Base-by-base conservation (phyloP, 35 echinoderm and acorn worm species). In the Stichopus chloronotus region DNA sequence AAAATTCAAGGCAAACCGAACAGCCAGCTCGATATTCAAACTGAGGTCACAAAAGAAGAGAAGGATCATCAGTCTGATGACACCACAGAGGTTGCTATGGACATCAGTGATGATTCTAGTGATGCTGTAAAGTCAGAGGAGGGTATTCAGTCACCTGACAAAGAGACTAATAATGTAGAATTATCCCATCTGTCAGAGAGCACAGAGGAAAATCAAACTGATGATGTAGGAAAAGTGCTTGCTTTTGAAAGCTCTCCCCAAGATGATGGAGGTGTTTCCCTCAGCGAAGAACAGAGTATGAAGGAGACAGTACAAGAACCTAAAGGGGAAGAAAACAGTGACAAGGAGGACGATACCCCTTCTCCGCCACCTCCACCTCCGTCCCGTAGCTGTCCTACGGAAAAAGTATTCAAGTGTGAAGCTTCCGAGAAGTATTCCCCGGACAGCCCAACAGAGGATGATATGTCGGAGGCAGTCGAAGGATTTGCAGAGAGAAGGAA, bases 81-180 rank as follows among this genome's bases (percentile, higher is more conserved):
- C 24, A 72, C 71, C 20, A 89, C 87, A n/a, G 87, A 89, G 61
- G 17, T 89, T 30, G 87, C 25, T 19, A 89, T 89, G 87, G 87
- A 89, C 54, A 89, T 89, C 22, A 89, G 87, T 54, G 87, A 89
- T 89, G 87, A 89, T n/a, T 89, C 87, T 24, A 89, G 13, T 69
- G 87, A 72, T 89, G 65, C 23, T 17, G 87, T 89, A 9, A 17
- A 8, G 16, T 30, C 60, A 71, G 87, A 71, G 60, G 87, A 71
- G 8, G 30, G 86, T 52, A 52, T 30, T 5, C 11, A 14, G 23
- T 4, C 25, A 54, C 5, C 22, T 21, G 30, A 43, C 30, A 43
- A 43, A 43, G 30, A 43, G 30, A 43, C 30, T 3, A 43, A 43
- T 43, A 43, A 43, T 43, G 30, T 43, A 43, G 30, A 43, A 43